Percentiles rank a stretch among this genome's conserved stretches.
Evolutionary conservation across 1,140 invertebrate species (phyloP).

Genomic region (Drosophila parvula): DNA sequence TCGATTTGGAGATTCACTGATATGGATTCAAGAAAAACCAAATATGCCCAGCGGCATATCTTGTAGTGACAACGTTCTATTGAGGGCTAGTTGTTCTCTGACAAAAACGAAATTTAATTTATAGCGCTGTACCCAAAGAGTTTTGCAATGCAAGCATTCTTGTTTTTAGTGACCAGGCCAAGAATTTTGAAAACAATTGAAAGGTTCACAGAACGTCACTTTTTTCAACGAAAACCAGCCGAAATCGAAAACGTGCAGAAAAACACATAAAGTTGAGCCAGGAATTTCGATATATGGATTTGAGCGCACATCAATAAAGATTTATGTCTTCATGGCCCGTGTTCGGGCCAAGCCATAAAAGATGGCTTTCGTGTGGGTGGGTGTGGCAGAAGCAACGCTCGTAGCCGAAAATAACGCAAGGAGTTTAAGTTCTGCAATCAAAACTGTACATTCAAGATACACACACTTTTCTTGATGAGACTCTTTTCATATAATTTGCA

Average conservation of each 20-base stretch:
- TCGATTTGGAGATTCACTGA: not conserved
- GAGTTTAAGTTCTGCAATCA: too few species aligned
- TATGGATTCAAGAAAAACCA: not conserved
- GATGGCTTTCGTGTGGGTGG: conserved; percentile 30
- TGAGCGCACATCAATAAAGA: conserved; percentile 69
- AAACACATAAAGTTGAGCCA: conserved; percentile 40
- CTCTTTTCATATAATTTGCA: not conserved
- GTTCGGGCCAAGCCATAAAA: conserved; percentile 56
- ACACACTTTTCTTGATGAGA: not conserved
- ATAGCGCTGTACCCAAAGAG: not conserved
- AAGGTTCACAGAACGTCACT: conserved; percentile 17
- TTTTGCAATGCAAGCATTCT: not conserved
- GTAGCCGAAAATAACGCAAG: not conserved
- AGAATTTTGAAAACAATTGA: conserved; percentile 60
- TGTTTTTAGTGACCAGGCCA: conserved; percentile 56
- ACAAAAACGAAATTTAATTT: conserved; percentile 4
- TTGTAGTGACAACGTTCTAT: not conserved
- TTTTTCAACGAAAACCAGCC: not conserved
- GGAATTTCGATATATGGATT: conserved; percentile 67
- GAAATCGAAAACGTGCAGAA: conserved; percentile 28
- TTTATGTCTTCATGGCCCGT: conserved; percentile 54
- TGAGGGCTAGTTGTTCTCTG: not conserved
- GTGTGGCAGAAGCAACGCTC: not conserved
- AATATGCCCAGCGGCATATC: not conserved
- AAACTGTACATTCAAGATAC: not conserved